These are phyloP conservation scores for Muscicapa comitata DNA, from an alignment of 2,797 vertebrate genomes.

Conservation along the genomic window DNA sequence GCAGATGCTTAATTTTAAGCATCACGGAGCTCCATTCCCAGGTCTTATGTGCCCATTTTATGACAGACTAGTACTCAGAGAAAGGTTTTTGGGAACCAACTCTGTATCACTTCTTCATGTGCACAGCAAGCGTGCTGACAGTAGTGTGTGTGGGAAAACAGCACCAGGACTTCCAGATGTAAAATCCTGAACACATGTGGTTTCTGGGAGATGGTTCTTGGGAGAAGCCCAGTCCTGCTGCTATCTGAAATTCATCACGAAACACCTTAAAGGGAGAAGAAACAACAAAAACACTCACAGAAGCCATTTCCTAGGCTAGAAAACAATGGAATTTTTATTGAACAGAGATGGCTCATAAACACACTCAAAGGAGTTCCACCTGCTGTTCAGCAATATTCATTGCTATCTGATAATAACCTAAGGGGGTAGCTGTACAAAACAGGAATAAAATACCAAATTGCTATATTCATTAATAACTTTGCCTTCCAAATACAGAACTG, in stretches of 20 bases:
- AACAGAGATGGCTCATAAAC: slow-evolving; percentile 65
- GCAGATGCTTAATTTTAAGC: neutral
- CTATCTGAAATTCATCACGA: neutral
- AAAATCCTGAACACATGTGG: neutral
- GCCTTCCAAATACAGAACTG: slow-evolving; percentile 56
- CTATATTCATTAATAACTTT: slow-evolving; percentile 58
- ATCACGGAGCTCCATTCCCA: neutral
- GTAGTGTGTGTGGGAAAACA: neutral
- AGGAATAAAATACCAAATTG: slow-evolving; percentile 65
- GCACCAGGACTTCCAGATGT: neutral
- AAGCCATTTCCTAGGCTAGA: slow-evolving; percentile 59
- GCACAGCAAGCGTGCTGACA: neutral
- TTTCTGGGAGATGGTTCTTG: neutral
- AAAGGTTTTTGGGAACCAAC: neutral
- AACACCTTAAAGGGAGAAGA: neutral
- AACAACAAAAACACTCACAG: slow-evolving; percentile 32
- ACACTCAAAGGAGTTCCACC: slow-evolving; percentile 55
- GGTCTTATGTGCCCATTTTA: neutral
- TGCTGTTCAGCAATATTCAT: slow-evolving; percentile 63
- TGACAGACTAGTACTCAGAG: neutral
- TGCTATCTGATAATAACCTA: slow-evolving; percentile 57
- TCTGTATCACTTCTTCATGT: neutral
- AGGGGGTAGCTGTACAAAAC: slow-evolving; percentile 58
- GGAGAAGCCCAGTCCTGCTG: neutral
- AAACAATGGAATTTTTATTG: slow-evolving; percentile 65